Evolutionary conservation across 2,888 invertebrate genomes (phyloP).

Genomic region (Machimus atricapillus): DNA sequence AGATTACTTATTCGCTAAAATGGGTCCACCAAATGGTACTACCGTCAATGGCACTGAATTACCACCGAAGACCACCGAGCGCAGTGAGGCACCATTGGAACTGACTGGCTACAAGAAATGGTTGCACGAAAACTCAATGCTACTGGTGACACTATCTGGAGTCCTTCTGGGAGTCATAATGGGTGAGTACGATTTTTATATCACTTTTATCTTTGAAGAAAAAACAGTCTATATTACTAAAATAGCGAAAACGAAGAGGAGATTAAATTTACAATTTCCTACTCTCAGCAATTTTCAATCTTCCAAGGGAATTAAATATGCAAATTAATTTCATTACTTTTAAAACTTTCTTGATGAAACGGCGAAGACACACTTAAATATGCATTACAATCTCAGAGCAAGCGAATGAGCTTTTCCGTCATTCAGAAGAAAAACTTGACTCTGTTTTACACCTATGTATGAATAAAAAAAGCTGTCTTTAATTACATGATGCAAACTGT

Average conservation of each 20-base stretch:
- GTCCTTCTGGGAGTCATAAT: constrained; percentile 76
- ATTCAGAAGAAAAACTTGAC: not conserved
- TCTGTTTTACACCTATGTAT: not conserved
- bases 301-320: not conserved
- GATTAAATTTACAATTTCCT: not conserved
- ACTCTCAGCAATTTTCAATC: not conserved
- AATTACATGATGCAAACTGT: not conserved
- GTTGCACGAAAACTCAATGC: constrained; percentile 78
- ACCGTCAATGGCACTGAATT: constrained; percentile 62
- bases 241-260: not conserved
- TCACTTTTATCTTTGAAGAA: not conserved
- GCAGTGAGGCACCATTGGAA: constrained; percentile 70
- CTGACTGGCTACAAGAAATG: constrained; percentile 72
- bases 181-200: constrained; percentile 65
- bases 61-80: constrained; percentile 68
- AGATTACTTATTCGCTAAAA: constrained; percentile 83
- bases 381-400: not conserved
- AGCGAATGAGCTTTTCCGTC: not conserved
- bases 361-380: not conserved
- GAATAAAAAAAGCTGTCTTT: not conserved
- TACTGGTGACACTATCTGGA: constrained; percentile 81
- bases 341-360: not conserved
- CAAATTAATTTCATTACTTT: not conserved
- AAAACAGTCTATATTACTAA: not conserved
- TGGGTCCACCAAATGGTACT: constrained; percentile 71